A percentile compares a stretch with the other conserved stretches of the same genome.
These are phyloP conservation scores for Trissolcus basalis DNA, from an alignment of 1,140 invertebrate species.

Conservation along the genomic window DNA sequence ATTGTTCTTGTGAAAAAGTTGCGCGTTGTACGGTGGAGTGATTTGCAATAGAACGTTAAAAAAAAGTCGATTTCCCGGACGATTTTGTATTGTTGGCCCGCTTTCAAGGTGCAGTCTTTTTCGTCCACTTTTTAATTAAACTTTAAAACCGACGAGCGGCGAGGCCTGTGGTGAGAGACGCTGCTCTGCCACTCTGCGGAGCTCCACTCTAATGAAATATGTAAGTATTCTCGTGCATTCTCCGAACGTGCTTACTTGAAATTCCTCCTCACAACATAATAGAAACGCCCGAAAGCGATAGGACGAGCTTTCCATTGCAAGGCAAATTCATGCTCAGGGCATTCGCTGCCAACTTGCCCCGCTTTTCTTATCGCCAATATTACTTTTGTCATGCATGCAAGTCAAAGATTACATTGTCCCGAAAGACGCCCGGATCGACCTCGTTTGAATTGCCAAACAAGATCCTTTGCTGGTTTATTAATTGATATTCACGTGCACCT, in stretches of 20 bases:
- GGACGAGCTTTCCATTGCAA: constrained; percentile 51
- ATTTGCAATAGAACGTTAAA: constrained; percentile 31
- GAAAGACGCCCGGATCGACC: constrained; percentile 22
- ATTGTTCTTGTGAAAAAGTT: constrained; percentile 36
- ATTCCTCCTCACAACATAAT: constrained; percentile 55
- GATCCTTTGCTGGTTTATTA: constrained; percentile 12
- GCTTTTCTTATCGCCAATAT: constrained; percentile 50
- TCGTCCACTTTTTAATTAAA: constrained; percentile 62
- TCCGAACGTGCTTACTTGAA: constrained; percentile 53
- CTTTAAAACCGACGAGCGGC: constrained; percentile 52
- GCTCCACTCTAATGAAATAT: constrained; percentile 49
- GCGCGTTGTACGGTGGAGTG: constrained; percentile 11
- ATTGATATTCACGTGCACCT: constrained; percentile 16
- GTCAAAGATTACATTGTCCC: constrained; percentile 38
- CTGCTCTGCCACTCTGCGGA: constrained; percentile 10
- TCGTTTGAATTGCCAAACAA: constrained; percentile 29
- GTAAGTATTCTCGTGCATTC: constrained; percentile 44
- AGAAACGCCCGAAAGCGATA: constrained; percentile 52
- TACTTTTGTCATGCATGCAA: constrained; percentile 54
- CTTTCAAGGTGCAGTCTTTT: constrained; percentile 23
- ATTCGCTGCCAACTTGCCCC: constrained; percentile 29
- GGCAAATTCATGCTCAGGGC: constrained; percentile 45
- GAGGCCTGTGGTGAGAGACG: constrained; percentile 11
- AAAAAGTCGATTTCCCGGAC: constrained; percentile 26
- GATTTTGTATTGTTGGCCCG: constrained; percentile 30